Conservation (phyloP, 2,888 invertebrate genomes). For the Hypselothyrea guttata region DNA sequence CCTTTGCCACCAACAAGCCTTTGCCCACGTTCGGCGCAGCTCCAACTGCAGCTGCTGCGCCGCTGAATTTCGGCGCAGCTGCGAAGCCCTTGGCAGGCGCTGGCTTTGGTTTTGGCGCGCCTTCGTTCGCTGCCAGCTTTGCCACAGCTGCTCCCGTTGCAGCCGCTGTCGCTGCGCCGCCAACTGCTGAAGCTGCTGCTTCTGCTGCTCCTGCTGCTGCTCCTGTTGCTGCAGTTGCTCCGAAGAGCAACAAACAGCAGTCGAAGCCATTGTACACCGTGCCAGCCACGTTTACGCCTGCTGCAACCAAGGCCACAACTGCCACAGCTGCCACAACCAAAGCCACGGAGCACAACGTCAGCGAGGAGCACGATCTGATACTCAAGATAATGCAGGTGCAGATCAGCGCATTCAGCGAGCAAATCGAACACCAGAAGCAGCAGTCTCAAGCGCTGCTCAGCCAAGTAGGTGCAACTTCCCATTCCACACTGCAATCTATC, state of each 20-base stretch:
- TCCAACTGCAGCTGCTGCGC: neutral
- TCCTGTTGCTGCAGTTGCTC: neutral
- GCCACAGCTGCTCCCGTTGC: neutral
- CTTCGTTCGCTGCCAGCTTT: conserved; percentile 13
- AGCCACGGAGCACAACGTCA: conserved; percentile 17
- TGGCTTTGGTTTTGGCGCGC: conserved; percentile 37
- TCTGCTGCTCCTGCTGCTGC: neutral
- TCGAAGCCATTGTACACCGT: conserved; percentile 77
- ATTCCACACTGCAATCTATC: no score
- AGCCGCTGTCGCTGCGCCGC: neutral
- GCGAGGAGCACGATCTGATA: conserved; percentile 81
- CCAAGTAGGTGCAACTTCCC: conserved; percentile 48
- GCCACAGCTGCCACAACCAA: conserved; percentile 1
- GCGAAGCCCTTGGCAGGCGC: conserved; percentile 36
- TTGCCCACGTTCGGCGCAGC: conserved; percentile 5
- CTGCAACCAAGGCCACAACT: conserved; percentile 26
- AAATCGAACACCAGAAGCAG: conserved; percentile 85
- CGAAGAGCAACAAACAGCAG: conserved; percentile 5
- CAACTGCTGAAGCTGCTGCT: neutral
- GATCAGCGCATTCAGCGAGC: conserved; percentile 86
- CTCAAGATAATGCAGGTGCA: conserved; percentile 86
- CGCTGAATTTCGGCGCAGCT: conserved; percentile 2
- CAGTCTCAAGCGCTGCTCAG: conserved; percentile 83
- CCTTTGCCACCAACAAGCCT: conserved; percentile 38
- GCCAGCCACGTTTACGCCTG: conserved; percentile 72